Base-by-base conservation (phyloP, 2,888 invertebrate genomes). In the Protodeltote pygarga region DNA sequence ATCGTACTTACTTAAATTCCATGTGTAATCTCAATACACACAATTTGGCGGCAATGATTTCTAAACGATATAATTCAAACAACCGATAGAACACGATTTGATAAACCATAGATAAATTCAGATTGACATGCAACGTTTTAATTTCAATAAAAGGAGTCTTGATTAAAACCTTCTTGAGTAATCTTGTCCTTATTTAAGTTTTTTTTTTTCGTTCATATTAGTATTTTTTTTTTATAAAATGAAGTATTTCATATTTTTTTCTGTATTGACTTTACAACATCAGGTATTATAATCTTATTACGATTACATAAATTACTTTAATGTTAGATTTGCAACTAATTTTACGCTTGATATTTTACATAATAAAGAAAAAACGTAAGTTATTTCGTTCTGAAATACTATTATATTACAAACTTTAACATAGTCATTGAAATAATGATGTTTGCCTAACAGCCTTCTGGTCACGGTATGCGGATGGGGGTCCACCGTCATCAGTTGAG, bases 31-130 rank as follows among this genome's bases (percentile, higher is more conserved):
- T n/a, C n/a, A n/a, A n/a, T n/a, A n/a, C n/a, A n/a, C n/a, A n/a
- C n/a, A n/a, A n/a, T n/a, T n/a, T n/a, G n/a, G n/a, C n/a, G n/a
- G n/a, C n/a, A n/a, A n/a, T n/a, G n/a, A n/a, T n/a, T n/a, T n/a
- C 11, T 17, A 11, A 2, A 11, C 19, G 19, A 31, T 19, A 19
- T 6, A 3, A 13, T 32, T 6, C 9, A 38, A 47, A 38, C 17
- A 6, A 27, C 5, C 10, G 73, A 73, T 72, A 70, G 46, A 41
- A 19, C 71, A 70, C 64, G 68, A 40, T 25, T 9, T 3, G 68
- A 65, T 70, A 68, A 46, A 3, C 1, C 2, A n/a, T 3, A 6
- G 33, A 29, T 64, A 61, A 65, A 68, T 70, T 59, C 41, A 49
- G 11, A 37, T 47, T 28, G 27, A 14, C 21, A 8, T 29, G 45